Evolutionary conservation across 2,113 vertebrate genomes (phyloP), one percentile per base, ranked within the genome.

Genomic region (Perognathus longimembris): DNA sequence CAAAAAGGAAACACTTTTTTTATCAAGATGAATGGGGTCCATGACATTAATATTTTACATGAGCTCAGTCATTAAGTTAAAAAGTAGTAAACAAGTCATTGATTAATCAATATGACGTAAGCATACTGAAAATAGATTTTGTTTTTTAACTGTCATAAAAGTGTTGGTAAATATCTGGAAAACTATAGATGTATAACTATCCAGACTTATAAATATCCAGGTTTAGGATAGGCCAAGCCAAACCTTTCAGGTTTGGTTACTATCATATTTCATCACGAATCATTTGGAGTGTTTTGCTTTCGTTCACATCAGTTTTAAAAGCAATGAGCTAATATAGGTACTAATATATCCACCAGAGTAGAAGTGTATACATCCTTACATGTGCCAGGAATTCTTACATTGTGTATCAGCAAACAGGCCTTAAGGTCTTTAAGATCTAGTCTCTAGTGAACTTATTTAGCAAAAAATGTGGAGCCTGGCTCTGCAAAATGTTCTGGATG

Each of bases 131-230:
- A 88, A 70, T 36, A 92, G 3, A 83, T 64, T 93, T 88, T 42
- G 67, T 69, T 87, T 94, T 67, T 88, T 21, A 88, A 92, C 88
- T 94, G 80, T 12, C 42, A 66, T 92, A 74, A 40, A 90, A 85
- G 54, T 57, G 6, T 50, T 95, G 74, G 57, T 71, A 67, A 88
- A 34, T 93, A 57, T 81, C 67, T 40, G 22, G 15, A 6, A 89
- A 92, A 71, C 63, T 80, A 10, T 57, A 67, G 66, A 32, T 75
- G 30, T 70, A 3, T 83, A 76, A 45, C 21, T 38, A 3, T 77
- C n/a, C n/a, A n/a, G n/a, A n/a, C n/a, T n/a, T n/a, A 50, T 59
- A 84, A 36, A 28, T 78, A 38, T 12, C 30, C 66, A 69, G 7
- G 20, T 84, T 88, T 73, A 85, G 15, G 73, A 63, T 91, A 30